Evolutionary conservation across 2,888 invertebrate species (phyloP), one percentile per base, ranked within the genome.

Genomic region (Drosophila paranaensis): DNA sequence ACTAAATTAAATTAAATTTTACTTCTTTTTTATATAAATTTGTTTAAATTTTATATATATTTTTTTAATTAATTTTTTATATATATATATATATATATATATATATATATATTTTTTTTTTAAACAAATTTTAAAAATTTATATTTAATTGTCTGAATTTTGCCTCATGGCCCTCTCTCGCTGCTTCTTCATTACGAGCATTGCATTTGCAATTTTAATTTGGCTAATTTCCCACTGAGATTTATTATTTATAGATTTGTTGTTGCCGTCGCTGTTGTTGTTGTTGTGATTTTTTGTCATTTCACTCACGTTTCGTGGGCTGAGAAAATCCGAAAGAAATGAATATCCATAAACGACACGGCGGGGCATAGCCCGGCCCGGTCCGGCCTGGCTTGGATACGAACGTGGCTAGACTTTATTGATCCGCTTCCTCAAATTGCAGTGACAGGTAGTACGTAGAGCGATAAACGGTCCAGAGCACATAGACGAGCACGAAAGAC

Each of bases 171-270:
- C 9, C 6, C 5, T 13, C 3, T 30, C 27, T 62, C 20, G 13
- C 45, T 45, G 27, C 27, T 55, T 35, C n/a, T n/a, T n/a, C n/a
- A n/a, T 71, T 27, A 37, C 60, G 42, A 11, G 39, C 20, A 16
- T 63, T 57, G 46, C 42, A 77, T 79, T 78, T 66, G 77, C 79
- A 74, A 74, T 74, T 77, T 48, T 56, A 68, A 78, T 67, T 77
- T 50, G 20, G 39, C 45, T 56, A 71, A 74, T 62, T 48, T 57
- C 40, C 13, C 35, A 53, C 13, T 57, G 37, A 33, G 25, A 54
- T 48, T 25, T 45, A 13, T 50, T 69, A n/a, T 37, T 35, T 25
- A 54, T 37, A 54, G 25, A 40, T 13, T 13, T 27, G 48, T 58
- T 53, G 4, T 54, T 42, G 0, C 39, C 45, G 9, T 33, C 45